Evolutionary conservation across 30 jellyfish, hydroid and myxozoan genomes (phyloP), one percentile per base, ranked within the genome.

Genomic region (Hydractinia echinata): DNA sequence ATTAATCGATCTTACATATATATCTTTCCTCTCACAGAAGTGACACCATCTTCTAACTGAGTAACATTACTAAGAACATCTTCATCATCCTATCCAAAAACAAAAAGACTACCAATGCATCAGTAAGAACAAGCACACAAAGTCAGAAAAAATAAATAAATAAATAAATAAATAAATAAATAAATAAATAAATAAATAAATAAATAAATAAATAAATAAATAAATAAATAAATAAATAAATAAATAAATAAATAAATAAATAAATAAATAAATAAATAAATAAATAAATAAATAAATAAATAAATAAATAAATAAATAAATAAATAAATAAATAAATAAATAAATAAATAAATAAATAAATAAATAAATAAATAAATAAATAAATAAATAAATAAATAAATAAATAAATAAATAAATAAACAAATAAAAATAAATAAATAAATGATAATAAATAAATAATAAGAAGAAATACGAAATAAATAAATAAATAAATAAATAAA

Each of bases 31-130:
- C 95, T 72, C 11, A 93, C 96, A 13, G 99, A 93, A 7, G 99
- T 93, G 56, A 93, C 99, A 53, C 92, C 94, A 73, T 93, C 99
- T 58, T 93, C 99, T n/a, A 93, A 87, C 51, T 93, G 96, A 5
- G 99, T 93, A 21, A 93, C 87, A 73, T 94, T 89, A 16, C 79
- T 88, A 53, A 88, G 67, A 62, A 81, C 82, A n/a, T 87, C 96
- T 48, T 83, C 99, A 77, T 93, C 96, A 39, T 87, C 96, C 96
- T 86, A 76, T 16, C 50, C 53, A 48, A 15, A 10, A 19, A 1
- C n/a, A n/a, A 30, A 30, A 30, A 30, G 44, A 30, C 44, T 1
- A 30, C 44, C 44, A 30, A 30, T 30, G 44, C 44, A 30, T 30
- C 44, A 30, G 70, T 18, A 48, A 54, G 21, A 72, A 44, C 54